A percentile compares a stretch with the other conserved stretches of the same genome.
These are phyloP conservation scores for Germaria angustata DNA, from an alignment of 2,888 invertebrate genomes.

Conservation along the genomic window DNA sequence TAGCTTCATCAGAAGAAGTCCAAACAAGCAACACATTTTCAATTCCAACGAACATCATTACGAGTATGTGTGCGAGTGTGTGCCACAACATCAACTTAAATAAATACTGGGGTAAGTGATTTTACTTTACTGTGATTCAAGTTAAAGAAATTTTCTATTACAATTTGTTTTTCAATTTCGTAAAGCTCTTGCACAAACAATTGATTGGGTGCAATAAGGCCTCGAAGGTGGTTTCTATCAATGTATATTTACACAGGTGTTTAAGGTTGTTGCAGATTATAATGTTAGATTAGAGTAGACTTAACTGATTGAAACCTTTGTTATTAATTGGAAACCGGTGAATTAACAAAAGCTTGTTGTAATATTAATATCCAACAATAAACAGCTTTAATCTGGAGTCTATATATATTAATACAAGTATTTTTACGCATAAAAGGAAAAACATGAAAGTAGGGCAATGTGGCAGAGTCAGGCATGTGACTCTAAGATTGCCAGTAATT, in stretches of 20 bases:
- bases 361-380: no score
- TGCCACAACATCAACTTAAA: conserved; percentile 5
- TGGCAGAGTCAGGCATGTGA: no score
- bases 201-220: neutral
- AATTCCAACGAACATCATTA: conserved; percentile 1
- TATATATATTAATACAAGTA: no score
- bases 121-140: conserved; percentile 8
- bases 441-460: no score
- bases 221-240: neutral
- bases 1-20: neutral
- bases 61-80: no score
- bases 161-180: neutral
- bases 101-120: conserved; percentile 56
- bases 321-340: no score
- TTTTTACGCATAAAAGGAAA: no score
- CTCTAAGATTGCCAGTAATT: no score
- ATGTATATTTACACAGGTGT: neutral
- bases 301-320: no score
- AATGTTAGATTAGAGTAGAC: no score
- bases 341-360: no score
- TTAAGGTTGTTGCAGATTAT: neutral
- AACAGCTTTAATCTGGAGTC: no score
- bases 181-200: neutral
- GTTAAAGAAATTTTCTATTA: neutral
- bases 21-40: conserved; percentile 1